A percentile compares a stretch with the other conserved stretches of the same genome.
Conservation (phyloP, 2,797 vertebrate species). For the Taeniopygia guttata region DNA sequence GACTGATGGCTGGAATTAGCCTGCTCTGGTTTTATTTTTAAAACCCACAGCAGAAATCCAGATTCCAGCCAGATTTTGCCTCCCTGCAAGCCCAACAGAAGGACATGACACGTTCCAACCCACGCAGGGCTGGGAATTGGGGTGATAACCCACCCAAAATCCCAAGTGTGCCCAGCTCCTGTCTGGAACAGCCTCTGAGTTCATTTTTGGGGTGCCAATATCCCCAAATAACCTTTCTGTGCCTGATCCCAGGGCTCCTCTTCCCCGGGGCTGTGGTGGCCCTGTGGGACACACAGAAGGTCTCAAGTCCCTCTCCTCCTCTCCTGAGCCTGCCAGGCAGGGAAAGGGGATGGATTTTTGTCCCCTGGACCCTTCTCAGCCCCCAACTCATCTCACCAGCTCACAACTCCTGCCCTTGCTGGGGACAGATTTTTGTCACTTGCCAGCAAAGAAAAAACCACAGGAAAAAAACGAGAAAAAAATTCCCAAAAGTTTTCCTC, state of each 20-base stretch:
- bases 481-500: neutral
- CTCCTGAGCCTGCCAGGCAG: neutral
- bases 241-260: neutral
- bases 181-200: neutral
- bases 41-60: neutral
- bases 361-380: neutral
- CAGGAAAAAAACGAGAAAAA: neutral
- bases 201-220: neutral
- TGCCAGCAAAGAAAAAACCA: neutral
- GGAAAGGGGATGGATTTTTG: rapidly evolving
- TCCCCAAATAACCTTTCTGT: neutral
- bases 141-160: rapidly evolving
- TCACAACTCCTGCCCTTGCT: neutral
- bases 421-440: neutral
- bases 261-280: neutral
- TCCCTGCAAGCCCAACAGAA: neutral
- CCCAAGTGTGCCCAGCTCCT: neutral
- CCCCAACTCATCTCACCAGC: neutral
- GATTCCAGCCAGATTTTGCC: neutral
- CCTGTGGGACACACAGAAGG: rapidly evolving
- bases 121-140: neutral
- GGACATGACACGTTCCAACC: neutral
- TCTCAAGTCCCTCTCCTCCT: neutral
- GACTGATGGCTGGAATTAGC: constrained; percentile 3
- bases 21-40: neutral